A percentile compares a stretch with the other conserved stretches of the same genome.
phyloP scores from a whole-genome alignment of 2,888 invertebrate species.

The Eupeodes luniger region DNA sequence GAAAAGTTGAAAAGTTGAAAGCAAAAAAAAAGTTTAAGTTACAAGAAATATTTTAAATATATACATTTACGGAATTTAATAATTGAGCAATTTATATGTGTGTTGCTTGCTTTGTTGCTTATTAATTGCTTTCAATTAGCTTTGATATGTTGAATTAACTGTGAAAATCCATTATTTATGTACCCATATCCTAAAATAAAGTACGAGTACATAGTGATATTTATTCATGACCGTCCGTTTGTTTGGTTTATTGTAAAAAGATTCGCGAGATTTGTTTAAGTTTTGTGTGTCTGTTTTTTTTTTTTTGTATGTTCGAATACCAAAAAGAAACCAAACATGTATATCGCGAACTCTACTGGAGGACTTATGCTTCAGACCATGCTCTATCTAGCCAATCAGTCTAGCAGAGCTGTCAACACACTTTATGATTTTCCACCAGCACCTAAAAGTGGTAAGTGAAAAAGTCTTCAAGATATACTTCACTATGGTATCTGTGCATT shows the following conservation, averaged over 20 bases:
- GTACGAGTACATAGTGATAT: neutral
- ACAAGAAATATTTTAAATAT: conserved; percentile 19
- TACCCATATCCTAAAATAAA: neutral
- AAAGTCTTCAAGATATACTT: neutral
- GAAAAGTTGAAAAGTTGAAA: neutral
- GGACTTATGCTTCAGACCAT: conserved; percentile 84
- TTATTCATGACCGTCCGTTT: conserved; percentile 26
- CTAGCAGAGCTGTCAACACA: conserved; percentile 81
- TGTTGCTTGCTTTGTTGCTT: conserved; percentile 28
- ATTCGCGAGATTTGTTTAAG: conserved; percentile 17
- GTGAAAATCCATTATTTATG: conserved; percentile 28
- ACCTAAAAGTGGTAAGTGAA: conserved; percentile 82
- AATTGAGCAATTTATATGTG: conserved; percentile 65
- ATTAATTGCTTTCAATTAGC: conserved; percentile 62
- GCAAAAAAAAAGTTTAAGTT: conserved; percentile 5
- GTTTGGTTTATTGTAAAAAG: conserved; percentile 15
- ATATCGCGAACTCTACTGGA: conserved; percentile 82
- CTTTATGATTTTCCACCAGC: conserved; percentile 82
- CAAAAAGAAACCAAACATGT: conserved; percentile 78
- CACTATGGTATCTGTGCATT: neutral
- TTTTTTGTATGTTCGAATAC: neutral
- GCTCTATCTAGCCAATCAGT: conserved; percentile 84
- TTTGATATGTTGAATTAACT: conserved; percentile 33
- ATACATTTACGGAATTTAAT: conserved; percentile 24
- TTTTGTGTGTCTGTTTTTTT: neutral